Evolutionary conservation across 2,113 vertebrate species (phyloP), one percentile per base, ranked within the genome.

Genomic region (Melanocharis versteri): DNA sequence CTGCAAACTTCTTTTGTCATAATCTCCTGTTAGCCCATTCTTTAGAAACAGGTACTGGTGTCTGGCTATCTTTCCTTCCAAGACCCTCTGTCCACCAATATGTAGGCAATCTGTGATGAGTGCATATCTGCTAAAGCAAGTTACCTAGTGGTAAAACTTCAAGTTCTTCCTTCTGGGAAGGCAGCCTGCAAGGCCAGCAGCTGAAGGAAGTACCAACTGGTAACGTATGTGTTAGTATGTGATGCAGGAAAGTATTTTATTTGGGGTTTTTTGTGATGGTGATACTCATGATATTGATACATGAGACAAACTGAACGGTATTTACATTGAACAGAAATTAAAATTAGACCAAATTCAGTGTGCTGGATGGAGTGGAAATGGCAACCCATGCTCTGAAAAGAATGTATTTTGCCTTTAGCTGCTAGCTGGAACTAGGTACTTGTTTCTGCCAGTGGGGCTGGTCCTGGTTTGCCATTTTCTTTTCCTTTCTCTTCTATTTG

Each of bases 121-220:
- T 91, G 40, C 72, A 50, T 94, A 72, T 78, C 93, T 96, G 51
- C 87, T 94, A 93, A 94, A 94, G 84, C 72, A 65, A 87, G 69
- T 95, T 89, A 94, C 69, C 42, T 96, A 94, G 89, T 91, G 83
- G 45, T 96, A 96, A 83, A 95, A 77, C 76, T 84, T 77, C 68
- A 83, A 91, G 57, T 96, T 96, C 64, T 95, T 95, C 89, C 76
- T 96, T 96, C 89, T 94, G 89, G 93, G 87, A 96, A 96, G 89
- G 89, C 91, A 96, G 93, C 71, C 83, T 83, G 80, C 60, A 91
- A 94, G 91, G 96, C 72, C 93, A 91, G 54, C 83, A 87, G 60
- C 91, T 94, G 72, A 93, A 89, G 83, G 93, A 91, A 89, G 77
- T 95, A 66, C 23, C 64, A 81, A 39, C 54, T 94, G 94, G 93